Conservation (phyloP, 2,888 invertebrate genomes). For the Hetaerina titia region DNA sequence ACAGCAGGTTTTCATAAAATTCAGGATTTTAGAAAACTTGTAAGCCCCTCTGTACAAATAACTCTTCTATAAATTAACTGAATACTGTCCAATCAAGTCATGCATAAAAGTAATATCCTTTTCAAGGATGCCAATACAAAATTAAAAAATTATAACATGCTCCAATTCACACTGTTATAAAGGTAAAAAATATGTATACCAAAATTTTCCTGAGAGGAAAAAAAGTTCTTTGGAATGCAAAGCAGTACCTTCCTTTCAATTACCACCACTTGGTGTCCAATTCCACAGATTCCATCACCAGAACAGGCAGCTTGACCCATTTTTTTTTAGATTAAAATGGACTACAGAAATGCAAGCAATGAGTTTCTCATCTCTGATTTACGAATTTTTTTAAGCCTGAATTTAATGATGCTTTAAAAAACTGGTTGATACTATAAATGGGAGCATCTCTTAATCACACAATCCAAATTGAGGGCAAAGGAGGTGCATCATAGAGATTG, state of each 20-base stretch:
- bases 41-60: background rate
- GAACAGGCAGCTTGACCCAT: background rate
- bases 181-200: background rate
- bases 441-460: too few relatives aligned
- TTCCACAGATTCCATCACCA: background rate
- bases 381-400: background rate
- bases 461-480: too few relatives aligned
- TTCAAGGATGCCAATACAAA: background rate
- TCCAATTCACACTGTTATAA: background rate
- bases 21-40: background rate
- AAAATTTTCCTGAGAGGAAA: background rate
- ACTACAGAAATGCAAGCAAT: background rate
- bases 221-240: background rate
- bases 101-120: background rate
- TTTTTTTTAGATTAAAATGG: background rate
- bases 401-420: too few relatives aligned
- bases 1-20: background rate
- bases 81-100: background rate
- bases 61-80: background rate
- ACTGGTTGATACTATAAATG: too few relatives aligned
- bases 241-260: background rate
- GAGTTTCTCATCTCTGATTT: background rate
- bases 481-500: too few relatives aligned
- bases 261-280: background rate
- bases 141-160: background rate